Percentiles rank a stretch among this genome's conserved stretches.
These are phyloP conservation scores for Ciconia nigra DNA, from an alignment of 2,797 vertebrate genomes.

Conservation along the genomic window DNA sequence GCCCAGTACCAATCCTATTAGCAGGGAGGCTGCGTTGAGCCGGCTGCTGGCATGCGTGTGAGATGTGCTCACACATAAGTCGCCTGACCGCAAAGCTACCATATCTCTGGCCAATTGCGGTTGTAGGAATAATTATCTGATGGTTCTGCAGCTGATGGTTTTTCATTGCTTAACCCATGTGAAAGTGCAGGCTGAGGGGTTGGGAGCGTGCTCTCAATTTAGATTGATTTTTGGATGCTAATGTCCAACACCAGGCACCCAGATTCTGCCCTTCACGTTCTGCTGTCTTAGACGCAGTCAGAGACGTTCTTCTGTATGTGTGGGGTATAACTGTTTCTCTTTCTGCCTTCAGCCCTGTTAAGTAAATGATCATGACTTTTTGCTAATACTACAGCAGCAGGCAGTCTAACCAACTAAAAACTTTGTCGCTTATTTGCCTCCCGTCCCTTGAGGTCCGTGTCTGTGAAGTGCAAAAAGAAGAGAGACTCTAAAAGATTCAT, in stretches of 20 bases:
- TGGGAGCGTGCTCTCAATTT: neutral
- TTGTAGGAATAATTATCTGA: neutral
- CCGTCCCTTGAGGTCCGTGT: neutral
- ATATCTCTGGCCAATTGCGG: accelerated
- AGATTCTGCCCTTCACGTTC: accelerated
- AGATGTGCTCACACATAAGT: accelerated
- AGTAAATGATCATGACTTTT: neutral
- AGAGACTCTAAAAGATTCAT: neutral
- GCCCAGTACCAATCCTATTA: accelerated
- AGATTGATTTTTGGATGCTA: neutral
- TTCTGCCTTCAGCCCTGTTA: neutral
- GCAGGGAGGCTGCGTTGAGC: neutral
- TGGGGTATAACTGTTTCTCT: neutral
- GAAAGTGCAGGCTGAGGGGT: neutral
- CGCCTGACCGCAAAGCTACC: neutral
- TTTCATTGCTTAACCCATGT: neutral
- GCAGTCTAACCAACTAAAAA: neutral
- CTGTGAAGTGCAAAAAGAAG: neutral
- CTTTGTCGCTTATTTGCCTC: neutral
- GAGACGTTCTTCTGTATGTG: neutral
- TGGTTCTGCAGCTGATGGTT: neutral
- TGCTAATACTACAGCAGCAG: neutral
- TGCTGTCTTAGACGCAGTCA: neutral
- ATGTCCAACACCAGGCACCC: neutral
- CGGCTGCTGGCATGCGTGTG: accelerated